Percentiles rank a stretch among this genome's conserved stretches.
Conservation (phyloP, 2,888 invertebrate genomes). For the Drosophila phalerata region DNA sequence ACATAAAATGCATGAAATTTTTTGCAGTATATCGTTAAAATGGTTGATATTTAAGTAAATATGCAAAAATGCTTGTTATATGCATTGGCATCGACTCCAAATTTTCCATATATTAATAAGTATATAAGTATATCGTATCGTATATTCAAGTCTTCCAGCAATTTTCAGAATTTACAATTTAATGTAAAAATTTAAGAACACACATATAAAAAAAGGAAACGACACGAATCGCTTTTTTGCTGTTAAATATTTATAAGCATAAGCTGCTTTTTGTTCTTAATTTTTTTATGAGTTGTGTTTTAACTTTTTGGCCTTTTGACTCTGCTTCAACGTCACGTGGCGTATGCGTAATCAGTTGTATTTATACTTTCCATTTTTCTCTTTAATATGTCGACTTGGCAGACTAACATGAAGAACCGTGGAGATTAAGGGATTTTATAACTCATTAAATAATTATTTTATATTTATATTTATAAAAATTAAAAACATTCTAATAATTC, state of each 20-base stretch:
- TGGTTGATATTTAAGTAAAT: conserved; percentile 76
- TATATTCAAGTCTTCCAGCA: conserved; percentile 4
- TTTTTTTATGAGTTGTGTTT: conserved; percentile 35
- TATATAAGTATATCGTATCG: not conserved
- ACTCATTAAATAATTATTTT: too few relatives aligned
- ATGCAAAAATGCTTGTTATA: conserved; percentile 72
- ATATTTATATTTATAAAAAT: too few relatives aligned
- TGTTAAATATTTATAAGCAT: conserved; percentile 55
- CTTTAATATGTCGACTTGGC: conserved; percentile 7
- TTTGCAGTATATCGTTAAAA: conserved; percentile 76
- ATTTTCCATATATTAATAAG: conserved; percentile 1
- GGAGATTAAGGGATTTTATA: not conserved
- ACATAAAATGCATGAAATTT: conserved; percentile 76
- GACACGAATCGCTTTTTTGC: conserved; percentile 27
- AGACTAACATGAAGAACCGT: not conserved
- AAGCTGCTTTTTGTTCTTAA: conserved; percentile 43
- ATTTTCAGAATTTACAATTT: conserved; percentile 62
- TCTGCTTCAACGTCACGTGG: conserved; percentile 26
- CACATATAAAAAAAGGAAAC: conserved; percentile 46
- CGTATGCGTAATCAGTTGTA: conserved; percentile 52
- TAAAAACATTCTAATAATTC: too few relatives aligned
- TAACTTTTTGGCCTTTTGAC: not conserved
- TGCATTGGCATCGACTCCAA: conserved; percentile 46
- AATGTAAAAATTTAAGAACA: conserved; percentile 62
- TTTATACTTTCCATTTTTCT: not conserved